phyloP scores from a whole-genome alignment of 1,140 invertebrate species.

The Euura saliciscinereae region DNA sequence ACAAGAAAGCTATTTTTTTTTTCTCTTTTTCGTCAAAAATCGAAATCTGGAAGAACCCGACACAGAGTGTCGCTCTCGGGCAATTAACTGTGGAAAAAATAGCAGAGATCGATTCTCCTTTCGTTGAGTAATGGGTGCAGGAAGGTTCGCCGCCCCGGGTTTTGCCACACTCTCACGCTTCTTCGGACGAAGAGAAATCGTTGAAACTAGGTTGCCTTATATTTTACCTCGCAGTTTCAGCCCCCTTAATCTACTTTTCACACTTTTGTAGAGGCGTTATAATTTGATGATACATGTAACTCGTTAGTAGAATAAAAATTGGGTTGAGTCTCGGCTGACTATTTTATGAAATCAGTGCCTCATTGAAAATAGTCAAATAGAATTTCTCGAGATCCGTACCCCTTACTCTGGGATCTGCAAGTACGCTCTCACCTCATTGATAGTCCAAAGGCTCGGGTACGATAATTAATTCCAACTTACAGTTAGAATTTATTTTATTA shows the following conservation, averaged over 20 bases:
- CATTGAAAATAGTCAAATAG: too few relatives aligned
- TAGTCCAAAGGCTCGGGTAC: neutral
- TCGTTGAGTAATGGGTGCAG: neutral
- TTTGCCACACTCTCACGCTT: neutral
- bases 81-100: neutral
- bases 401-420: too few relatives aligned
- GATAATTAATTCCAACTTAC: conserved; percentile 6
- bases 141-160: neutral
- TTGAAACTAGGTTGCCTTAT: neutral
- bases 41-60: neutral
- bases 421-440: neutral
- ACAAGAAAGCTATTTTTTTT: too few relatives aligned
- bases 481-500: neutral
- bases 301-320: too few relatives aligned
- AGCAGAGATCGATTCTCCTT: neutral
- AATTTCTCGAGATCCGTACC: too few relatives aligned
- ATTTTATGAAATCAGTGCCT: too few relatives aligned
- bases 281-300: too few relatives aligned
- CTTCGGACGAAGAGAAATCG: neutral
- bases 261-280: too few relatives aligned
- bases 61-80: neutral
- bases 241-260: too few relatives aligned
- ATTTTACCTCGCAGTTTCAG: neutral
- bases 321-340: too few relatives aligned
- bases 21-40: too few relatives aligned